Evolutionary conservation across 2,113 vertebrate species (phyloP), one percentile per base, ranked within the genome.

Genomic region (Scytalopus superciliaris): DNA sequence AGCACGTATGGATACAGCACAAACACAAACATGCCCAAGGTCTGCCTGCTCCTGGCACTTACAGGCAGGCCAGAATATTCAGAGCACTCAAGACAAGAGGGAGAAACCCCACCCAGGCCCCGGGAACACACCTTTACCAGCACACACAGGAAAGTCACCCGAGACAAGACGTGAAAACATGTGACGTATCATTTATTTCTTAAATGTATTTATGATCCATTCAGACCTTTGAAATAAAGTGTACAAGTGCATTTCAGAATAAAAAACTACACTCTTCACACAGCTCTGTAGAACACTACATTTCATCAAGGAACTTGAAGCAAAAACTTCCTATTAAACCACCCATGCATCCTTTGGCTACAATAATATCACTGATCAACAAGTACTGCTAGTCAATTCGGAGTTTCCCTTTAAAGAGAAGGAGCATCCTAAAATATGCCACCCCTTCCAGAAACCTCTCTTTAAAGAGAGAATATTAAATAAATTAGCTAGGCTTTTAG

Each of bases 191-290:
- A 89, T 93, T 97, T 84, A 96, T 94, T 97, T 81, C 84, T 95
- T 96, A 84, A 96, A 97, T 37, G 80, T 68, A 94, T 95, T 90
- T 87, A 96, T 91, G 83, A 96, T 78, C 96, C 88, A 96, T 96
- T 97, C 96, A 96, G 93, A 87, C 95, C 94, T 94, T 95, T 91
- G 90, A 93, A 96, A 97, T 85, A 93, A 97, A 97, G 67, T 89
- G 88, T 96, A 94, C 95, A 96, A 96, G 95, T 90, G 95, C 76
- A 96, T 96, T 94, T 97, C 96, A 95, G 95, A 92, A 97, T 97
- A 96, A 96, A 96, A 97, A 97, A 97, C 94, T 96, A 97, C 94
- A 94, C 93, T 96, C 90, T 94, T 94, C 92, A 97, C 96, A 96
- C 96, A 72, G 94, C 74, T 97, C 94, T 67, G 93, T 77, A 96